Evolutionary conservation across 2,113 vertebrate species (phyloP), one percentile per base, ranked within the genome.

Genomic region (Chaetodon trifascialis): DNA sequence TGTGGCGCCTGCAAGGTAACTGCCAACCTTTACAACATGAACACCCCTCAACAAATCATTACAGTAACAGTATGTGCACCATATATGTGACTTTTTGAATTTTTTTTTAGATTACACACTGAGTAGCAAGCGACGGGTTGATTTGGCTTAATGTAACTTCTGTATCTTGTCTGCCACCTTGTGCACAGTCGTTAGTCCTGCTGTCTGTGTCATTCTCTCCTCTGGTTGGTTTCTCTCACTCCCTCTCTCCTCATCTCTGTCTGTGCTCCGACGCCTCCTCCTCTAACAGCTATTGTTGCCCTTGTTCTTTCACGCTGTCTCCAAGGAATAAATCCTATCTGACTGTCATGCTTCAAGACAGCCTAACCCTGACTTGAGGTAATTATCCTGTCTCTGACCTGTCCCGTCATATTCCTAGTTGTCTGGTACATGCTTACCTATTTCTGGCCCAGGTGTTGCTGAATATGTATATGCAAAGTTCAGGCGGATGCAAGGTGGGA

Each of bases 111-210:
- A 52, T 7, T 25, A 44, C 11, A 16, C 14, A 16, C 2, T 30
- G 2, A 11, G 23, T 56, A 47, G 25, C 5, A 15, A 14, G 30
- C 25, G 16, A 67, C 9, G 23, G 34, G 30, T 15, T 55, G 14
- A 46, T 76, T 54, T 58, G 11, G 17, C 36, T 16, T 16, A 7
- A 3, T 55, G 64, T 25, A 23, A 56, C 73, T 84, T 73, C 10
- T 83, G 88, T 64, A 25, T 81, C 90, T 90, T 71, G 86, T 69
- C 92, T 90, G 92, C 91, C 91, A 93, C 89, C 89, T 91, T 86
- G 89, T 90, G 92, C 83, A 69, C 82, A 82, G 11, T 81, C n/a
- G 0, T 67, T 51, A 15, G 83, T 85, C 66, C 77, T 84, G 74
- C 87, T 46, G 8, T 75, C 78, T 73, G 58, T 54, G 30, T 63